These are phyloP conservation scores for Psittacara wagleri DNA, from an alignment of 2,113 vertebrate genomes.

Conservation along the genomic window DNA sequence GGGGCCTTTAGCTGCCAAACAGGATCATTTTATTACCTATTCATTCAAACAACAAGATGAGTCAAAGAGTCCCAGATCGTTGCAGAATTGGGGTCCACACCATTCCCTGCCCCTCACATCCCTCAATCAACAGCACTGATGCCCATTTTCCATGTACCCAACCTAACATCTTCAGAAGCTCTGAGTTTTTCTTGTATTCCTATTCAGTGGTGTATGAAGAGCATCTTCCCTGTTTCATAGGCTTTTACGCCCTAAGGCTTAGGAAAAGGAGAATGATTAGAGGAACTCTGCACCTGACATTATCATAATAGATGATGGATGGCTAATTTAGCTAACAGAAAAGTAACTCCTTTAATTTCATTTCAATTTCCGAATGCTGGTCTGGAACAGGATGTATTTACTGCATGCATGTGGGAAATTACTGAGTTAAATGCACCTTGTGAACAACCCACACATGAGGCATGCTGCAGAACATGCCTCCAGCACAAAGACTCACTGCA, in stretches of 20 bases:
- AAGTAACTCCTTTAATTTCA: neutral
- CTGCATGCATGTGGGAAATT: neutral
- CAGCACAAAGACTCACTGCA: neutral
- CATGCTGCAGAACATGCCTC: neutral
- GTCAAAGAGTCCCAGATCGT: neutral
- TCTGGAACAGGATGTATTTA: neutral
- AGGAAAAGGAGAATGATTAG: neutral
- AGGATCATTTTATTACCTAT: neutral
- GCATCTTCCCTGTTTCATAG: neutral
- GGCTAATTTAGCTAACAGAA: neutral
- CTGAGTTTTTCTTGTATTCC: neutral
- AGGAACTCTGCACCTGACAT: neutral
- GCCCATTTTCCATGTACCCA: neutral
- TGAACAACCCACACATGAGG: neutral
- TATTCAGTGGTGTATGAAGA: neutral
- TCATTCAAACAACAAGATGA: too few relatives aligned
- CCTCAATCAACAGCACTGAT: neutral
- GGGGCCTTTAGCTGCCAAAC: neutral
- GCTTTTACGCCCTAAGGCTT: neutral
- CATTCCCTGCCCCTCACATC: too few relatives aligned
- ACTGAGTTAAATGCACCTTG: neutral
- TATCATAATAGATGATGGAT: neutral
- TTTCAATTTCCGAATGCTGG: neutral
- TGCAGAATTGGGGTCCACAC: neutral
- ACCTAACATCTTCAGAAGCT: neutral